Evolutionary conservation across 2,113 vertebrate species (phyloP), one percentile per base, ranked within the genome.

Genomic region (Leuciscus idus): DNA sequence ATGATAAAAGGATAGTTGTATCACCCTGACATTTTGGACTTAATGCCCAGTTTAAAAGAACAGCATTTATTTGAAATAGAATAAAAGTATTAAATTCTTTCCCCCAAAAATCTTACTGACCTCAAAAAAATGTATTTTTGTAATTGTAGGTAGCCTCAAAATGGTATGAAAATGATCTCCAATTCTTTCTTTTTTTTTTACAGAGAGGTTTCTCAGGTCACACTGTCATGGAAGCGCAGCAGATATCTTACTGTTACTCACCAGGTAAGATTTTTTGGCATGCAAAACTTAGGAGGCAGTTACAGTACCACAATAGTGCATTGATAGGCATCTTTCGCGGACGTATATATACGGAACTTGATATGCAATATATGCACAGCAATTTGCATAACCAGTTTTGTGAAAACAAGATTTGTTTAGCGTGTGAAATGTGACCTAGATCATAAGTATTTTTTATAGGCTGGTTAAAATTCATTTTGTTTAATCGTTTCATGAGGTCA

Each of bases 201-300:
- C 90, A 95, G 95, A 90, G 86, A 59, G 72, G 78, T 72, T 91
- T 90, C 90, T 87, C 90, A 1, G 77, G 82, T 9, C 90, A 89
- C 62, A 85, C 84, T 26, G 62, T 50, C 19, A 89, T 89, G 85
- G 92, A 87, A 80, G 46, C 70, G 0, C 73, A 78, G 82, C 90
- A 91, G 80, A 90, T 91, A 87, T 86, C 92, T 36, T 93, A 92
- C 62, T 79, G 88, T 90, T 93, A 93, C 91, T 94, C 93, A 77
- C 91, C 92, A 94, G 94, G 94, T 96, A 92, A 93, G 92, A 89
- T 88, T 68, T 75, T 12, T 87, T 82, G 74, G 85, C 87, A 93
- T 89, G 85, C 73, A 28, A 26, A 79, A 61, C n/a, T 72, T 68
- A 36, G n/a, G 55, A 68, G 62, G 36, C 36, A 87, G 12, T 72